Evolutionary conservation across 2,113 vertebrate species (phyloP), one percentile per base, ranked within the genome.

Genomic region (Saimiri boliviensis): DNA sequence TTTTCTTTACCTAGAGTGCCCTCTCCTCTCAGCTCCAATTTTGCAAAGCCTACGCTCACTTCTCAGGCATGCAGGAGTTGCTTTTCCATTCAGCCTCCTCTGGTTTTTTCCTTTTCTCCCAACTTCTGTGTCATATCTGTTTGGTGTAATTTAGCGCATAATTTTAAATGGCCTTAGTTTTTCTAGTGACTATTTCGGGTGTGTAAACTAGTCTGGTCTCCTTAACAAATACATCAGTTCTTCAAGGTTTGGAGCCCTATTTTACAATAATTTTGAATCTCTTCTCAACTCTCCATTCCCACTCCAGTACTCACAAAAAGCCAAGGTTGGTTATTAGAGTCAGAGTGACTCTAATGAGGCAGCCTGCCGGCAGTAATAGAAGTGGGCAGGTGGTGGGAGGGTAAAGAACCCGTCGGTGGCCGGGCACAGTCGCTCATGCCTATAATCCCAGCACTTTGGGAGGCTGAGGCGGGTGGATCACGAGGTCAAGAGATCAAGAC

Each of bases 101-200:
- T 17, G 5, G 6, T 54, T 83, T 94, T 30, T 47, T 16, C 20
- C 91, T 71, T 86, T 27, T 30, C 35, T 56, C 47, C 17, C n/a
- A 71, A 63, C 60, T 54, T 66, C 74, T 76, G 16, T 20, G 52
- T 82, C 25, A 56, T 83, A 19, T 77, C 92, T 91, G 37, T 81
- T 83, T 77, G 82, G 42, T 91, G 60, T 56, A 54, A 84, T 49
- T 90, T 70, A 66, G 30, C n/a, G 47, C 52, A 40, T 68, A 71
- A 63, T 85, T 92, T 94, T 54, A 88, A 91, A 68, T 70, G 86
- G 25, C 4, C 42, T 84, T 60, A 58, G 35, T 92, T 89, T 80
- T 52, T 56, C 70, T 84, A n/a, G 56, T 49, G 66, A 91, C 47
- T 60, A 6, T 81, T 87, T 94, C 1, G 32, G 25, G 30, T 25